Base-by-base conservation (phyloP, 2,888 invertebrate species). In the Callinectes sapidus region DNA sequence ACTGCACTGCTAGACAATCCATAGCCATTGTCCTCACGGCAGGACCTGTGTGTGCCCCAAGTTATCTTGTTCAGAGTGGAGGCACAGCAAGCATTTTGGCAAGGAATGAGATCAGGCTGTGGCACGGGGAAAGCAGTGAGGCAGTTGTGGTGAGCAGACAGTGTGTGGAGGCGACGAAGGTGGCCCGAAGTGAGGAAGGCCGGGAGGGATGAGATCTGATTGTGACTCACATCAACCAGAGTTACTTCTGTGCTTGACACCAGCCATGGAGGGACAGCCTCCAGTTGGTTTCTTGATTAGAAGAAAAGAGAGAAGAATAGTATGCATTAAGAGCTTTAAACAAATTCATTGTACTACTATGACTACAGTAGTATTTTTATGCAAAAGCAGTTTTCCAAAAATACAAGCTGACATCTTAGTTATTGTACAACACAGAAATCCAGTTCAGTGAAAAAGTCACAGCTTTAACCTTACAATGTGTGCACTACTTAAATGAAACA, bases 141-240 rank as follows among this genome's bases (percentile, higher is more conserved):
- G 16, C 86, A 54, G 48, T 93, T 93, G 88, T 93, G 92, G 89
- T 93, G 92, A 10, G 89, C 92, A 28, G 92, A 93, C 85, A 93
- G 89, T 23, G 92, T 93, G 89, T 93, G 92, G 39, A 93, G 92
- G 85, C 92, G 90, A 1, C 92, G 91, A 13, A 93, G 88, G 85
- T 93, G 92, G 13, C 92, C 92, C 14, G 92, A 93, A 8, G 92
- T 93, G 66, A 93, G 90, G 89, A 93, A 93, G 81, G 92, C 92
- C 6, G 92, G 92, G 18, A 93, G 86, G 89, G 87, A 71, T 10
- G 92, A 61, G 48, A 93, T 71, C 42, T 89, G 77, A 54, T 93
- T 93, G 91, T 93, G 77, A 85, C 92, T 93, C 66, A 93, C 88
- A 66, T 93, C 92, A 10, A 93, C 92, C 23, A 93, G 32, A 28